Evolutionary conservation across 2,797 vertebrate species (phyloP), one percentile per base, ranked within the genome.

Genomic region (Hylomyscus alleni): DNA sequence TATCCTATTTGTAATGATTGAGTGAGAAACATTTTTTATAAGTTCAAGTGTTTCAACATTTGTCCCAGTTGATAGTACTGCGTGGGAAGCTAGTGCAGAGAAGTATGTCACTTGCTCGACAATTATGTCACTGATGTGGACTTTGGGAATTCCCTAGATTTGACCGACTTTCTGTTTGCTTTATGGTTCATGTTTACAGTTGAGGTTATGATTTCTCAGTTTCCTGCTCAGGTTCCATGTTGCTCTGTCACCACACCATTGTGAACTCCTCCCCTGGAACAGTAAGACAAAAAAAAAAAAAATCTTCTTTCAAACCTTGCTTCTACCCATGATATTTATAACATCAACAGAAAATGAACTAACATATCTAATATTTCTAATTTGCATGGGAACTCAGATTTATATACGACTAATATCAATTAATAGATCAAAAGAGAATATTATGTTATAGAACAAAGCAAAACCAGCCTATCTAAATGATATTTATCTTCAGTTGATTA

Each of bases 391-490:
- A 56, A 9, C 58, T 22, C 26, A 69, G 11, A 10, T 29, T 44
- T 67, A 54, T 20, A n/a, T 24, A 82, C 60, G 4, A 0, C 8
- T 75, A 34, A 47, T 75, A 85, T 60, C n/a, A 92, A 62, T 72
- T 54, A 81, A 3, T 65, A 76, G 54, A 76, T 82, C 7, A 50
- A 90, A 86, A 89, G 34, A 6, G 6, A 40, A 69, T 54, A 31
- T 29, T 22, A 69, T 52, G 44, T 85, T 89, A 58, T 20, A 89
- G 78, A 95, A 93, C 44, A 76, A 76, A 76, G 37, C 24, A 72
- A 85, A 85, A n/a, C 4, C 6, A 92, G 69, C 6, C 31, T 83
- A 60, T 75, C 26, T 94, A 88, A 65, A 47, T 90, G 9, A 58
- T n/a, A 6, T 56, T 58, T 77, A 73, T 20, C 1, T 10, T 84